A percentile compares a stretch with the other conserved stretches of the same genome.
Conservation (phyloP, 2,888 invertebrate species). For the Nebria brevicollis region DNA sequence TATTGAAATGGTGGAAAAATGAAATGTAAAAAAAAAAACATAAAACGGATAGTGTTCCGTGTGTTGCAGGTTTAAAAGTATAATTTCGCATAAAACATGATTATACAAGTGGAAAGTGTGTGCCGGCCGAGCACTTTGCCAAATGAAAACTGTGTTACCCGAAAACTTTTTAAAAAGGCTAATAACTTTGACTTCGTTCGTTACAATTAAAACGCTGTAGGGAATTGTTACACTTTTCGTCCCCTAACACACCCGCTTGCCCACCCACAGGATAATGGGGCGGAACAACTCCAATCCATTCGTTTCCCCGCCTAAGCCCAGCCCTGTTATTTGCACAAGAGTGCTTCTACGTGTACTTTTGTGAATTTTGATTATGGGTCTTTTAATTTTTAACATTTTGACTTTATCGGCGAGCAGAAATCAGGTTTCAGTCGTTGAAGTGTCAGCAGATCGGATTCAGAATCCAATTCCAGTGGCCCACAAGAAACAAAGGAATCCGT, state of each 20-base stretch:
- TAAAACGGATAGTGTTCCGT: neutral
- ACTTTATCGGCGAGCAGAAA: too few relatives aligned
- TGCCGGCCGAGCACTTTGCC: slow-evolving; percentile 29
- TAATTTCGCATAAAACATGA: neutral
- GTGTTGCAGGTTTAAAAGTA: neutral
- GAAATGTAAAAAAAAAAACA: neutral
- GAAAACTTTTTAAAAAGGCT: slow-evolving; percentile 40
- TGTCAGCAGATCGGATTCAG: too few relatives aligned
- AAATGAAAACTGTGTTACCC: slow-evolving; percentile 37
- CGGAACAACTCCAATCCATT: slow-evolving; percentile 31
- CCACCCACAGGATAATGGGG: slow-evolving; percentile 23
- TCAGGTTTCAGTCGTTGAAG: too few relatives aligned
- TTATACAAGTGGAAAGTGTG: neutral
- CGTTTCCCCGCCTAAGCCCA: neutral
- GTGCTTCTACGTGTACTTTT: neutral
- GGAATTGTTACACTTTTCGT: slow-evolving; percentile 19
- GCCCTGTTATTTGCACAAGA: neutral
- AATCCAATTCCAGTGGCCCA: too few relatives aligned
- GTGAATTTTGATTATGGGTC: neutral
- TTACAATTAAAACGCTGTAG: slow-evolving; percentile 42
- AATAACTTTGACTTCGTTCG: slow-evolving; percentile 38
- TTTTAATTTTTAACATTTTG: too few relatives aligned
- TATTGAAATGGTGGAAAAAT: neutral
- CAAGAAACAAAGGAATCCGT: too few relatives aligned
- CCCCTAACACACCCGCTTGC: neutral